These are phyloP conservation scores for Melanotaenia nigrans DNA, from an alignment of 2,797 vertebrate genomes.

Conservation along the genomic window DNA sequence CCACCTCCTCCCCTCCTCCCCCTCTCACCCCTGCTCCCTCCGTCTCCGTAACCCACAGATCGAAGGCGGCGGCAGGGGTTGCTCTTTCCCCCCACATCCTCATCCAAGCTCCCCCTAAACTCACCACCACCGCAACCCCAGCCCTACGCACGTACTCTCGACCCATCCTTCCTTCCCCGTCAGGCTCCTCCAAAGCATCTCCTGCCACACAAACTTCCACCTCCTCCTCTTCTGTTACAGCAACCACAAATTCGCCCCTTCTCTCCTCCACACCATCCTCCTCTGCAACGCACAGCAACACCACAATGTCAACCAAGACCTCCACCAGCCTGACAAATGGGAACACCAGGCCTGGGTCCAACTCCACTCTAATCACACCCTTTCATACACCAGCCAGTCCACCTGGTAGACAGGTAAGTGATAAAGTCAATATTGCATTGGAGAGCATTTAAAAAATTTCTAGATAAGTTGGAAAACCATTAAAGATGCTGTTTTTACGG, in stretches of 20 bases:
- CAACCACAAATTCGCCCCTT: conserved; percentile 27
- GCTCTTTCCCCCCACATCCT: conserved; percentile 59
- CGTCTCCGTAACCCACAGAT: conserved; percentile 33
- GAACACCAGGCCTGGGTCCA: conserved; percentile 62
- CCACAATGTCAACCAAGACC: conserved; percentile 53
- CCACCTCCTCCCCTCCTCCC: conserved; percentile 72
- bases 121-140: conserved; percentile 57
- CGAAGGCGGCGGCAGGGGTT: conserved; percentile 19
- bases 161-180: conserved; percentile 57
- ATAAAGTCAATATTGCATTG: background rate
- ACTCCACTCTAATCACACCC: conserved; percentile 77
- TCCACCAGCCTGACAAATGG: conserved; percentile 78
- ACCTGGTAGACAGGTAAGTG: conserved; percentile 79
- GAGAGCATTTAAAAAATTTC: too few species aligned
- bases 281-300: conserved; percentile 29
- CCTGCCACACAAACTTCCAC: conserved; percentile 19
- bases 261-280: conserved; percentile 34
- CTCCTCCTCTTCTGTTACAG: conserved; percentile 22
- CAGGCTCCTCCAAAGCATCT: conserved; percentile 40
- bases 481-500: too few species aligned
- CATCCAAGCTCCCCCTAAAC: conserved; percentile 65
- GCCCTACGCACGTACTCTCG: conserved; percentile 72
- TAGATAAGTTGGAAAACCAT: too few species aligned
- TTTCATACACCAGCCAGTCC: conserved; percentile 83
- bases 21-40: conserved; percentile 72